These are phyloP conservation scores for Cephalophus harveyi DNA, from an alignment of 2,113 vertebrate genomes.

Conservation along the genomic window DNA sequence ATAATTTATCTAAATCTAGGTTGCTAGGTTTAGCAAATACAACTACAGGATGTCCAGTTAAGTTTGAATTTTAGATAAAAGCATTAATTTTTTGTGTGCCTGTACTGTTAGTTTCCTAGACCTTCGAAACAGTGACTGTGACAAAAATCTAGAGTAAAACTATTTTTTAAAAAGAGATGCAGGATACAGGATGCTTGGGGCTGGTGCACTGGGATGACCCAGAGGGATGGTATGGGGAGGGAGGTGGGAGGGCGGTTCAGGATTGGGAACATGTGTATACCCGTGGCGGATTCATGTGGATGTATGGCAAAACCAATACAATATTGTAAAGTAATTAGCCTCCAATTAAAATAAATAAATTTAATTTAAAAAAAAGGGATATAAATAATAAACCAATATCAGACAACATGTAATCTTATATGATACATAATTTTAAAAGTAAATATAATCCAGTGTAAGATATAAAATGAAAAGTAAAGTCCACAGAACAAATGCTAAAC, in stretches of 20 bases:
- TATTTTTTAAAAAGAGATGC: background rate
- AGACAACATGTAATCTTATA: background rate
- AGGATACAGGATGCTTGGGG: too few relatives aligned
- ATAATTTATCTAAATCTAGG: background rate
- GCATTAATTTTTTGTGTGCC: background rate
- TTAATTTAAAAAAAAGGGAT: background rate
- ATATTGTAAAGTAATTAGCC: too few relatives aligned
- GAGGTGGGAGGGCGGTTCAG: too few relatives aligned
- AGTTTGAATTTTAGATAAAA: background rate
- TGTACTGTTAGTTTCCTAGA: background rate
- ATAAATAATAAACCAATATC: background rate
- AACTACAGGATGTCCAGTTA: background rate
- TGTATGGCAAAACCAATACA: too few relatives aligned
- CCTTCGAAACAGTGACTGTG: background rate
- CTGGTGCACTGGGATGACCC: too few relatives aligned
- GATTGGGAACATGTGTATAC: too few relatives aligned
- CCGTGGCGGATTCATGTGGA: too few relatives aligned
- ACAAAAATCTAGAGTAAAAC: background rate
- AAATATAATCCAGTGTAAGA: background rate
- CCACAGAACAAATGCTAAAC: background rate
- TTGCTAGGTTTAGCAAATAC: background rate
- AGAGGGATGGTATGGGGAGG: too few relatives aligned
- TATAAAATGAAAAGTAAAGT: background rate
- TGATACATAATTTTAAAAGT: background rate
- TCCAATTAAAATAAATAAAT: too few relatives aligned